phyloP scores from a whole-genome alignment of 2,113 vertebrate species.

The Hassar affinis region DNA sequence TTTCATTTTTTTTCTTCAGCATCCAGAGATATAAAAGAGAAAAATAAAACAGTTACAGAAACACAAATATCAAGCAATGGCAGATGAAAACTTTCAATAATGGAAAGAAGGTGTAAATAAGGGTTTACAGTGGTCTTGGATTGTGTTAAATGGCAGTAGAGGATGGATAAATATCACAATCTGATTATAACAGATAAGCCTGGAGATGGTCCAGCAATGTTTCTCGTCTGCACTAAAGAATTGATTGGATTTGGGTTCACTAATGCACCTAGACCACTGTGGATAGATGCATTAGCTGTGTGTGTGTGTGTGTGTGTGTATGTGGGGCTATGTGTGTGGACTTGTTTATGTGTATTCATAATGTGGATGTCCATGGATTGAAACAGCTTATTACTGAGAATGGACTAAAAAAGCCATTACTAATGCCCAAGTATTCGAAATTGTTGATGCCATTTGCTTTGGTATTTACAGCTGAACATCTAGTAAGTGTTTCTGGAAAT shows the following conservation, averaged over 20 bases:
- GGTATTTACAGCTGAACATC: conserved; percentile 7
- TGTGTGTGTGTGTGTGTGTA: conserved; percentile 10
- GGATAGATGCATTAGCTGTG: conserved; percentile 30
- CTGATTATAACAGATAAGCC: conserved; percentile 22
- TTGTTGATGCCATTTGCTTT: not conserved
- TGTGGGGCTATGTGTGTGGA: not conserved
- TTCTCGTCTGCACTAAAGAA: conserved; percentile 12
- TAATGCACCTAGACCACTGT: conserved; percentile 23
- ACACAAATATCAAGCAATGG: conserved; percentile 30
- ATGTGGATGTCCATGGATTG: not conserved
- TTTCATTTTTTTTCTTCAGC: not conserved
- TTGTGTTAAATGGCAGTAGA: conserved; percentile 7
- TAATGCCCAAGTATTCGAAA: not conserved
- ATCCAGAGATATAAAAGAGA: conserved; percentile 18
- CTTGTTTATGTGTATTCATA: conserved; percentile 10
- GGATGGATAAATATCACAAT: conserved; percentile 17
- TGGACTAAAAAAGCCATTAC: not conserved
- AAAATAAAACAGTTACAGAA: conserved; percentile 31
- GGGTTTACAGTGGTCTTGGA: not conserved
- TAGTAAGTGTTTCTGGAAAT: not conserved
- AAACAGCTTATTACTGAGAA: not conserved
- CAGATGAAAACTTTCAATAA: conserved; percentile 14
- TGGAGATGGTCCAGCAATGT: conserved; percentile 11
- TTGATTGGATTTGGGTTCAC: conserved; percentile 31
- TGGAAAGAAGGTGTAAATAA: conserved; percentile 13